A percentile compares a stretch with the other conserved stretches of the same genome.
phyloP scores from a whole-genome alignment of 1,140 invertebrate species.

The Dinothrombium tinctorium region DNA sequence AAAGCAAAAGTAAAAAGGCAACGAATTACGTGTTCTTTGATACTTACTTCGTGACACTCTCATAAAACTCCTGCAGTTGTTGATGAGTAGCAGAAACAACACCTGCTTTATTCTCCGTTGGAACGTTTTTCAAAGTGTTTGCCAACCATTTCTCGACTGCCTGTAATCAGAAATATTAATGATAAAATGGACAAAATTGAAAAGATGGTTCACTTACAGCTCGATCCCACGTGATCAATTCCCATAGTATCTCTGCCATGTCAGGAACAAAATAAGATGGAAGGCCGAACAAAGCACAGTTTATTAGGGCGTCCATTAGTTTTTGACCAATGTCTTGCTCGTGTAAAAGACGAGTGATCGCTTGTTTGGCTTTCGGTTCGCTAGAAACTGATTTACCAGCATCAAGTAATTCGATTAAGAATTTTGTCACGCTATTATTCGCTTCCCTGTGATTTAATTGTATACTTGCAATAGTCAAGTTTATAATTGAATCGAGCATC shows the following conservation, averaged over 20 bases:
- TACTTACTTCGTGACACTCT: constrained; percentile 36
- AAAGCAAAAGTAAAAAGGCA: not conserved
- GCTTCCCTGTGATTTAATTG: constrained; percentile 74
- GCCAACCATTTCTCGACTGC: too few species aligned
- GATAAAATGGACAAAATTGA: too few species aligned
- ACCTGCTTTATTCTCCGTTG: constrained; percentile 43
- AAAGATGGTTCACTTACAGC: constrained; percentile 17
- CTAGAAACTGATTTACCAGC: constrained; percentile 32
- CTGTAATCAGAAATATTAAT: too few species aligned
- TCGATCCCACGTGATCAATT: constrained; percentile 41
- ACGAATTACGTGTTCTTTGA: constrained; percentile 4
- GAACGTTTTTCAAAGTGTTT: constrained; percentile 42
- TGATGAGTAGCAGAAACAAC: constrained; percentile 47
- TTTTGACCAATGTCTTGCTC: constrained; percentile 36
- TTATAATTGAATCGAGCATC: constrained; percentile 43
- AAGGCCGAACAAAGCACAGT: constrained; percentile 51
- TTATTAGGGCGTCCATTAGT: constrained; percentile 46
- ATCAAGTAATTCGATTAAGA: constrained; percentile 52
- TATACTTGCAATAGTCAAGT: constrained; percentile 9
- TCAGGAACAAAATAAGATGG: constrained; percentile 59
- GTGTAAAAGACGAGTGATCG: too few species aligned
- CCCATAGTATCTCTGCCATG: constrained; percentile 57
- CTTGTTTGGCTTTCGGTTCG: constrained; percentile 19
- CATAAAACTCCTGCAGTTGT: constrained; percentile 63
- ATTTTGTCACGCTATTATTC: constrained; percentile 84